Conservation (phyloP, 2,113 vertebrate species). For the Notarius quadriscutis region DNA sequence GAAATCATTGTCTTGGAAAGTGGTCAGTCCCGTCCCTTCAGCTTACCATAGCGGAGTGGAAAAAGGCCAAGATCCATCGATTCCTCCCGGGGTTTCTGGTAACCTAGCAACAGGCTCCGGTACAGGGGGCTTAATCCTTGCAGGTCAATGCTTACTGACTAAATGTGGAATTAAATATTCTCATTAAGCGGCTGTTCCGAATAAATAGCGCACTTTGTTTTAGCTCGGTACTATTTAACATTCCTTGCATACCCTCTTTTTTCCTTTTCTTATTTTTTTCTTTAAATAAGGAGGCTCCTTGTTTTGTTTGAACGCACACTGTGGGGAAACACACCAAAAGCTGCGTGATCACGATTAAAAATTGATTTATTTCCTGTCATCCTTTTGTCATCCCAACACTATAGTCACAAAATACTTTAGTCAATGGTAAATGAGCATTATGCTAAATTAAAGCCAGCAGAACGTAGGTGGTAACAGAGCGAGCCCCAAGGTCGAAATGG, state of each 20-base stretch:
- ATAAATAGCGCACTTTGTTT: conserved; percentile 5
- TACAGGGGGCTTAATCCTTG: conserved; percentile 42
- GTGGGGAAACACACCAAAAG: conserved; percentile 1
- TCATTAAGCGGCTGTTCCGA: conserved; percentile 30
- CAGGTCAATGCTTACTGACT: conserved; percentile 39
- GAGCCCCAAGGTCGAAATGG: neutral
- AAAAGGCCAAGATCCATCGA: conserved; percentile 47
- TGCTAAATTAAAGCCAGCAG: conserved; percentile 4
- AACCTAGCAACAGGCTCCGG: conserved; percentile 53
- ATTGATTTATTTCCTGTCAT: conserved; percentile 6
- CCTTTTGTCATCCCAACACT: neutral
- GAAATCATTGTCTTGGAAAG: conserved; percentile 47
- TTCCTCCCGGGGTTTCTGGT: conserved; percentile 46
- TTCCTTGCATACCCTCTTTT: neutral
- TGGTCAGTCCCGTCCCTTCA: conserved; percentile 40
- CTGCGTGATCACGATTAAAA: conserved; percentile 17
- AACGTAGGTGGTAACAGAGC: conserved; percentile 15
- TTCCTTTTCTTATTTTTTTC: neutral
- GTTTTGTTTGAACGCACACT: neutral
- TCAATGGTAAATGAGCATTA: neutral
- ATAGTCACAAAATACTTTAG: neutral
- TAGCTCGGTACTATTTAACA: neutral
- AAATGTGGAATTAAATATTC: conserved; percentile 48
- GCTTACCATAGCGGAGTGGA: conserved; percentile 27
- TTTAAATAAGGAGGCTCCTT: neutral